These are phyloP conservation scores for Ploceus nigricollis DNA, from an alignment of 2,113 vertebrate species.

Conservation along the genomic window DNA sequence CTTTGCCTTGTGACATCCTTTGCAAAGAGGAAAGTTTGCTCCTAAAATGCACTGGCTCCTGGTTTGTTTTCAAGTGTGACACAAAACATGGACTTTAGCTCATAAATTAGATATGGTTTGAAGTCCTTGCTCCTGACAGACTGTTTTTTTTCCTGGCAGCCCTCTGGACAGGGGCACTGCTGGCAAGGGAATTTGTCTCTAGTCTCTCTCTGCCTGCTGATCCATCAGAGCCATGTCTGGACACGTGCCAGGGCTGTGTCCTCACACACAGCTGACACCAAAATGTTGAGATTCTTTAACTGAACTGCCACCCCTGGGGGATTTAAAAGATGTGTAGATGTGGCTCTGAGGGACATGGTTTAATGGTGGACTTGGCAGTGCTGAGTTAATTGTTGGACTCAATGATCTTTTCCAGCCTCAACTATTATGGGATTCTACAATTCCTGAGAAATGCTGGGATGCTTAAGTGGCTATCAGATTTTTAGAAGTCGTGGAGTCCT, in stretches of 20 bases:
- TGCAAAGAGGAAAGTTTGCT: background rate
- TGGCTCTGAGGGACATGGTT: background rate
- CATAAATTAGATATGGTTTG: background rate
- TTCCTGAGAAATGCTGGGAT: background rate
- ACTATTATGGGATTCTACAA: background rate
- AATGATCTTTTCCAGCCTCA: background rate
- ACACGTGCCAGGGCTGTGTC: rapidly evolving
- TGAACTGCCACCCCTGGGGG: background rate
- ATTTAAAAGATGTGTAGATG: background rate
- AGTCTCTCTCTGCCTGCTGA: background rate
- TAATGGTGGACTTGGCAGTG: background rate
- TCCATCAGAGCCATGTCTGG: background rate
- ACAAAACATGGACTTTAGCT: background rate
- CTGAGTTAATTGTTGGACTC: background rate
- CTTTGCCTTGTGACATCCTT: background rate
- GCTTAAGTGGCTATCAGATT: background rate
- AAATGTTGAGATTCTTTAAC: background rate
- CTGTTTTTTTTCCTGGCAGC: background rate
- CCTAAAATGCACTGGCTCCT: background rate
- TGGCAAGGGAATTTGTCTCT: background rate
- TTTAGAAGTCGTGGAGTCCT: background rate
- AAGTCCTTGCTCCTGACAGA: background rate
- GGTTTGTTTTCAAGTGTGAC: background rate
- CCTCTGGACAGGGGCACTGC: background rate
- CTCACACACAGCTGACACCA: background rate